phyloP scores from a whole-genome alignment of 2,113 vertebrate genomes.

The Genyomyrus donnyi region DNA sequence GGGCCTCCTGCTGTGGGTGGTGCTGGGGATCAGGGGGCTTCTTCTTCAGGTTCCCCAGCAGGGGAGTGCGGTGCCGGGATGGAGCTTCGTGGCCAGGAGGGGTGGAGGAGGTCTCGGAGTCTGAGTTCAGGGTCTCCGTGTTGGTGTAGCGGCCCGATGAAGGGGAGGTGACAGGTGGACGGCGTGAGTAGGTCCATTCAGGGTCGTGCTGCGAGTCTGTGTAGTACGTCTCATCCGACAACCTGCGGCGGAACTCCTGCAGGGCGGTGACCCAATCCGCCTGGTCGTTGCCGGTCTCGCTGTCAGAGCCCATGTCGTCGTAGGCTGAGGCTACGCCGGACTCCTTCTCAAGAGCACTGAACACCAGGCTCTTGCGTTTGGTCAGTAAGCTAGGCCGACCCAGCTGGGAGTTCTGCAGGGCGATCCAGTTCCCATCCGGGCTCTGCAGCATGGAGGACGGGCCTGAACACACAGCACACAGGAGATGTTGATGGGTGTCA shows the following conservation, averaged over 20 bases:
- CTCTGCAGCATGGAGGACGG: constrained; percentile 72
- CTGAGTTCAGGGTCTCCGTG: constrained; percentile 75
- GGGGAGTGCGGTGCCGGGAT: constrained; percentile 26
- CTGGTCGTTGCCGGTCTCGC: constrained; percentile 45
- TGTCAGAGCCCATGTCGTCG: constrained; percentile 76
- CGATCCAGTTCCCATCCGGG: constrained; percentile 88
- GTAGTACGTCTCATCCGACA: constrained; percentile 64
- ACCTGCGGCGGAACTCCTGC: constrained; percentile 50
- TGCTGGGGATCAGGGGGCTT: constrained; percentile 42
- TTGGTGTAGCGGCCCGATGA: constrained; percentile 72
- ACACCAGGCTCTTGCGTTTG: constrained; percentile 74
- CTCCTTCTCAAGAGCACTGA: constrained; percentile 72
- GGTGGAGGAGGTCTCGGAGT: constrained; percentile 77
- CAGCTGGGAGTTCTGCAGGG: constrained; percentile 66
- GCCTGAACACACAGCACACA: constrained; percentile 29
- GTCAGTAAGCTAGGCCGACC: constrained; percentile 70
- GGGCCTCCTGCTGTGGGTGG: constrained; percentile 45
- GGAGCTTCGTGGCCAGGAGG: constrained; percentile 60
- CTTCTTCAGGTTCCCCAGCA: constrained; percentile 38
- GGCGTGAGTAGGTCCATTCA: constrained; percentile 65
- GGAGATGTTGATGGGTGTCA: not conserved
- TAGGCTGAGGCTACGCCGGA: constrained; percentile 76
- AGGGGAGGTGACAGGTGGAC: constrained; percentile 64
- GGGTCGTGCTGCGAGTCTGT: constrained; percentile 61
- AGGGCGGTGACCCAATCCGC: constrained; percentile 44